Conservation (phyloP, 1,140 invertebrate species). For the Pomacea maculata region DNA sequence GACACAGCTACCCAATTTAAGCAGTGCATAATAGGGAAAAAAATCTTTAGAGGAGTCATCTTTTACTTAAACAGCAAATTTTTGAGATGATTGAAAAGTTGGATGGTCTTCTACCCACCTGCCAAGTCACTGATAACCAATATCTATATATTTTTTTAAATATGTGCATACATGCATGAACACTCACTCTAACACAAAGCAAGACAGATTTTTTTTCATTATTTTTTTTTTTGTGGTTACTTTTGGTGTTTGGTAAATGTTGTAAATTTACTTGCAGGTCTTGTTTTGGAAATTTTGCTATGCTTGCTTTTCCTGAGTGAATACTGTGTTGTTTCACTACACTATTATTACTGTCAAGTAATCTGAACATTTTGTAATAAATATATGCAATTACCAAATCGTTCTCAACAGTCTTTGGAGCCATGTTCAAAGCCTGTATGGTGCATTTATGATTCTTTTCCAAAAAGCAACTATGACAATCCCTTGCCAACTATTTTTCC, state of each 20-base stretch:
- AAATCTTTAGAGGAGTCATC: not conserved
- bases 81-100: not conserved
- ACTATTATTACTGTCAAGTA: not conserved
- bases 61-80: not conserved
- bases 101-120: no score
- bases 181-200: not conserved
- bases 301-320: not conserved
- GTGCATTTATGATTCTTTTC: no score
- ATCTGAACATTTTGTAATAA: not conserved
- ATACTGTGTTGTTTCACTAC: not conserved
- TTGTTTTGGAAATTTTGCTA: not conserved
- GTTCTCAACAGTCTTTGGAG: no score
- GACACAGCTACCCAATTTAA: not conserved
- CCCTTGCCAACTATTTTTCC: no score
- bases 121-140: not conserved
- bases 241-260: not conserved
- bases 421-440: no score
- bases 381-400: not conserved
- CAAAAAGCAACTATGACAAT: no score
- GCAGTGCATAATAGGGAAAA: not conserved
- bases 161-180: not conserved
- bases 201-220: not conserved
- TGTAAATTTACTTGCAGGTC: conserved; percentile 1
- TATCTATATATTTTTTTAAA: not conserved
- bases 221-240: no score